Evolutionary conservation across 2,797 vertebrate genomes (phyloP).

Genomic region (Tangara arthus): DNA sequence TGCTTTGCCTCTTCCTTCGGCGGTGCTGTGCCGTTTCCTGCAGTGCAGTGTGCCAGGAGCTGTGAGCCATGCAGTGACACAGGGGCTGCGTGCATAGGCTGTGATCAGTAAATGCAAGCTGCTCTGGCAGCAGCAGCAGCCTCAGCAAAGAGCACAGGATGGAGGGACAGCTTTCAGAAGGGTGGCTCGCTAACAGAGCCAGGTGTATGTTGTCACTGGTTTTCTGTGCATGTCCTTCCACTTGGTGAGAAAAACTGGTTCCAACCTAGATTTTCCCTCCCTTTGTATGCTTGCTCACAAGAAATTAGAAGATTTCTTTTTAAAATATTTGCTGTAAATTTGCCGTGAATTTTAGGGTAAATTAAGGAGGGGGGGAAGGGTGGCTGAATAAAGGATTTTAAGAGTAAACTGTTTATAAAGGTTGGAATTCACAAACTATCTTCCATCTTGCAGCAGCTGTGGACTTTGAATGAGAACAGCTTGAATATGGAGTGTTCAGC

Average conservation of each 20-base stretch:
- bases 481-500: neutral
- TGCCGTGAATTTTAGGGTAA: neutral
- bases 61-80: neutral
- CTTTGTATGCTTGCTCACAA: neutral
- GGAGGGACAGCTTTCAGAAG: neutral
- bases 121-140: neutral
- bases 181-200: neutral
- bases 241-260: neutral
- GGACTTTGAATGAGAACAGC: neutral
- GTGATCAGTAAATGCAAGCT: neutral
- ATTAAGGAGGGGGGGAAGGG: accelerated
- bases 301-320: neutral
- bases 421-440: neutral
- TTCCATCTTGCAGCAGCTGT: neutral
- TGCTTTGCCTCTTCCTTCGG: neutral
- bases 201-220: neutral
- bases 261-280: neutral
- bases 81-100: neutral
- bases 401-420: neutral
- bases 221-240: neutral
- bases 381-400: neutral
- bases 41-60: neutral
- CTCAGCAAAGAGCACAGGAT: neutral
- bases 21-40: neutral
- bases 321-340: neutral